Evolutionary conservation across 2,797 vertebrate species (phyloP).

Genomic region (Epinephelus coioides): DNA sequence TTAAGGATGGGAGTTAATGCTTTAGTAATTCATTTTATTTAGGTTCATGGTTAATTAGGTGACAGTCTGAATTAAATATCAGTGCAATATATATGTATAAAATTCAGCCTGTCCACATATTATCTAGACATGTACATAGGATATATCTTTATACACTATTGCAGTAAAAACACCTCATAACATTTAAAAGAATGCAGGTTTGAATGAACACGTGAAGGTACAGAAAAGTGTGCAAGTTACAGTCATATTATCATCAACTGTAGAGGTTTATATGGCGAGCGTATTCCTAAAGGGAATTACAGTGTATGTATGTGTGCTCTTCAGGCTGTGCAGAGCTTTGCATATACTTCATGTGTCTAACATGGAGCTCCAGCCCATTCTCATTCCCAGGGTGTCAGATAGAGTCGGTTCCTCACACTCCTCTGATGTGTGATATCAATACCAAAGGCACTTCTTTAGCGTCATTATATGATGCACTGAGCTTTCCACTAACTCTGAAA

Average conservation of each 20-base stretch:
- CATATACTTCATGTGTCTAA: too few relatives aligned
- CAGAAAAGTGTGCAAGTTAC: constrained; percentile 9
- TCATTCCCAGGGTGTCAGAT: too few relatives aligned
- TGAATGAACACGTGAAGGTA: not conserved
- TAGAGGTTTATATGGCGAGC: not conserved
- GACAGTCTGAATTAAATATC: not conserved
- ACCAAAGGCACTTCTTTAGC: too few relatives aligned
- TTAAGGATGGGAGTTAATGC: too few relatives aligned
- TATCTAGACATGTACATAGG: not conserved
- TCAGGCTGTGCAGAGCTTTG: not conserved
- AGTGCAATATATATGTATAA: not conserved
- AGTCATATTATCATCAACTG: constrained; percentile 2
- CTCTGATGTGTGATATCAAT: too few relatives aligned
- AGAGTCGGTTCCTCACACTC: too few relatives aligned
- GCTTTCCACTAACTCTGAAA: too few relatives aligned
- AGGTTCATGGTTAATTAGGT: too few relatives aligned
- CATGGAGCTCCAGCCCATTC: not conserved
- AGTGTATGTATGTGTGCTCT: not conserved
- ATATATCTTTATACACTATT: not conserved
- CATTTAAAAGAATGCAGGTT: too few relatives aligned
- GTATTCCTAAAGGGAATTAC: not conserved
- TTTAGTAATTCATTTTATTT: too few relatives aligned
- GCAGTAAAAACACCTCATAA: not conserved
- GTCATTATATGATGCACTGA: too few relatives aligned
- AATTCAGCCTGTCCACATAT: not conserved